These are phyloP conservation scores for Vanessa atalanta DNA, from an alignment of 1,140 invertebrate species.

Conservation along the genomic window DNA sequence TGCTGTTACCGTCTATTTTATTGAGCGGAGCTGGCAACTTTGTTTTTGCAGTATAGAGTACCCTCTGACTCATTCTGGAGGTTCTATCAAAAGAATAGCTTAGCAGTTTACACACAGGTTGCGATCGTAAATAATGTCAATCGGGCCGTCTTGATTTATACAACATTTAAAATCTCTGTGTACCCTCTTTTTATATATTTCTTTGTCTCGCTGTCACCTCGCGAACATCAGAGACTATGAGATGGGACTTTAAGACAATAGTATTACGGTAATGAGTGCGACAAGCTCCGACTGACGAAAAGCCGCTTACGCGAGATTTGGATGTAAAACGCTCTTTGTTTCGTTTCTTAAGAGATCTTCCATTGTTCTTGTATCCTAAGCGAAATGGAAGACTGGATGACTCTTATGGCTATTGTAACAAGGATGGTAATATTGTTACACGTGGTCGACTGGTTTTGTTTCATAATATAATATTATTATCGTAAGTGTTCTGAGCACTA, in stretches of 20 bases:
- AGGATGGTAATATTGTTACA: neutral
- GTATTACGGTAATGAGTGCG: conserved; percentile 1
- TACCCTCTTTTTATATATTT: neutral
- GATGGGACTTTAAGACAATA: conserved; percentile 4
- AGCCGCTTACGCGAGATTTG: conserved; percentile 7
- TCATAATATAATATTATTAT: no score
- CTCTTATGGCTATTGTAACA: neutral
- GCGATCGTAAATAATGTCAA: neutral
- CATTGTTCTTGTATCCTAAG: neutral
- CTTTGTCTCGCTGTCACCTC: conserved; percentile 8
- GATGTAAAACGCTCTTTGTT: conserved; percentile 15
- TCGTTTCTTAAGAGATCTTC: neutral
- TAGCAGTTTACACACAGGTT: neutral
- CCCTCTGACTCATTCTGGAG: no score
- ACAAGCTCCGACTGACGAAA: conserved; percentile 3
- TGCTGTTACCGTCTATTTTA: no score
- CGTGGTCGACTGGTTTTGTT: neutral
- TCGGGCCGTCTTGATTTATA: neutral
- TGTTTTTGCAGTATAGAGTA: no score
- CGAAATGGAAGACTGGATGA: neutral
- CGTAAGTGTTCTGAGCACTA: no score
- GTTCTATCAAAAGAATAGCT: neutral
- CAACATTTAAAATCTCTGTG: neutral
- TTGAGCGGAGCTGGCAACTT: no score
- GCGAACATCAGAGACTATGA: neutral